Percentiles rank a stretch among this genome's conserved stretches.
These are phyloP conservation scores for Amniataba percoides DNA, from an alignment of 2,797 vertebrate genomes.

Conservation along the genomic window DNA sequence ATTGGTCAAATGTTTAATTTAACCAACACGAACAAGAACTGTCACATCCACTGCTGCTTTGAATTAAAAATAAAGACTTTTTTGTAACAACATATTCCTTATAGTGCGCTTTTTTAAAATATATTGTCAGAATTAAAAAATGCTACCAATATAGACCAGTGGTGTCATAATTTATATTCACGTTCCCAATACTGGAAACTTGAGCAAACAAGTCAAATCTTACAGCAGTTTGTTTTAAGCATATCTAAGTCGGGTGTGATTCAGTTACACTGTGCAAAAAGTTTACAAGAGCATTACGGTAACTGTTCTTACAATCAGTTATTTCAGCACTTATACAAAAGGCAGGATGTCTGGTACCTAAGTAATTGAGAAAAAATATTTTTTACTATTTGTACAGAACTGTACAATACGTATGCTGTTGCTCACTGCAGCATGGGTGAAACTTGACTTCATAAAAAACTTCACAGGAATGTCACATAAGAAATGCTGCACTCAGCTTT, in stretches of 20 bases:
- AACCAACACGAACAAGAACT: neutral
- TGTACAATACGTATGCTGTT: neutral
- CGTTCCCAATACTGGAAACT: neutral
- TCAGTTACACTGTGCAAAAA: neutral
- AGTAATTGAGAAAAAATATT: neutral
- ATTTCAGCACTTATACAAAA: neutral
- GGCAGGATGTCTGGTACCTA: neutral
- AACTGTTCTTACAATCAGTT: neutral
- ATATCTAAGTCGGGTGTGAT: neutral
- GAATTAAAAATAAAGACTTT: neutral
- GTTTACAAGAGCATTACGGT: neutral
- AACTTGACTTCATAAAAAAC: neutral
- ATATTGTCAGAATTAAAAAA: neutral
- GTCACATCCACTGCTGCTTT: neutral
- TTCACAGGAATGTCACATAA: neutral
- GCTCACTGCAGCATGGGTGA: neutral
- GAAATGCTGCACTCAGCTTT: neutral
- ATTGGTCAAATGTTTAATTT: conserved; percentile 11
- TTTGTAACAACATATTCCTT: neutral
- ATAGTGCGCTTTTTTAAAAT: conserved; percentile 7
- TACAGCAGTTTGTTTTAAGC: neutral
- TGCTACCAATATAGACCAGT: neutral
- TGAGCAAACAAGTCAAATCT: neutral
- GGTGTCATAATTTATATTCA: neutral
- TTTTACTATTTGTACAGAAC: neutral